These are phyloP conservation scores for Danio albolineatus DNA, from an alignment of 2,797 vertebrate genomes.

Conservation along the genomic window DNA sequence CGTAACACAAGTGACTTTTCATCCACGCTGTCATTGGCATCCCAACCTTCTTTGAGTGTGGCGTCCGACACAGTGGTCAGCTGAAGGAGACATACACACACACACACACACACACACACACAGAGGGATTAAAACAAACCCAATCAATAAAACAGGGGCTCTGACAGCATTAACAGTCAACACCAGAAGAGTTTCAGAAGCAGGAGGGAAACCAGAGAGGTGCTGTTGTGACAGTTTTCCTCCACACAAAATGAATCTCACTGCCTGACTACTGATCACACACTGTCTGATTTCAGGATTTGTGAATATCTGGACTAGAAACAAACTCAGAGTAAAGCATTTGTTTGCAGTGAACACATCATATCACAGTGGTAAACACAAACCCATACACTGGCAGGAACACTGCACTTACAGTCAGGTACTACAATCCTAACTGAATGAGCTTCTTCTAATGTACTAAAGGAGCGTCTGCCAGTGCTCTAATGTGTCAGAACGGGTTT, in stretches of 20 bases:
- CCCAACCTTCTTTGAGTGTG: slow-evolving; percentile 42
- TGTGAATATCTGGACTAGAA: too few relatives aligned
- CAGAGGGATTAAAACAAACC: slow-evolving; percentile 50
- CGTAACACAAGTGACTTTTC: slow-evolving; percentile 16
- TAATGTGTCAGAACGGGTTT: background rate
- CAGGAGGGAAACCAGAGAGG: background rate
- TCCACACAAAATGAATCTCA: too few relatives aligned
- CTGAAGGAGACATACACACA: slow-evolving; percentile 61
- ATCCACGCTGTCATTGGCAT: slow-evolving; percentile 34
- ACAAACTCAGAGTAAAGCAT: too few relatives aligned
- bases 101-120: slow-evolving; percentile 56
- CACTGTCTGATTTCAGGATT: too few relatives aligned
- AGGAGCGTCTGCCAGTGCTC: background rate
- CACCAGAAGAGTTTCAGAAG: background rate
- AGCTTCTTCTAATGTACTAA: background rate
- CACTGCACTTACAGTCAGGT: slow-evolving; percentile 27
- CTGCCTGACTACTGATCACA: too few relatives aligned
- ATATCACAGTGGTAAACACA: slow-evolving; percentile 75
- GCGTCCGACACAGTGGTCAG: slow-evolving; percentile 61
- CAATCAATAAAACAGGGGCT: slow-evolving; percentile 26
- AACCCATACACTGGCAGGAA: slow-evolving; percentile 63
- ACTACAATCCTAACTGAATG: background rate
- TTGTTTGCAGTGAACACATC: background rate
- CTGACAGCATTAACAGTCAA: slow-evolving; percentile 52
- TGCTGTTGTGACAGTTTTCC: background rate